These are phyloP conservation scores for Hyperoodon ampullatus DNA, from an alignment of 2,113 vertebrate genomes.

Conservation along the genomic window DNA sequence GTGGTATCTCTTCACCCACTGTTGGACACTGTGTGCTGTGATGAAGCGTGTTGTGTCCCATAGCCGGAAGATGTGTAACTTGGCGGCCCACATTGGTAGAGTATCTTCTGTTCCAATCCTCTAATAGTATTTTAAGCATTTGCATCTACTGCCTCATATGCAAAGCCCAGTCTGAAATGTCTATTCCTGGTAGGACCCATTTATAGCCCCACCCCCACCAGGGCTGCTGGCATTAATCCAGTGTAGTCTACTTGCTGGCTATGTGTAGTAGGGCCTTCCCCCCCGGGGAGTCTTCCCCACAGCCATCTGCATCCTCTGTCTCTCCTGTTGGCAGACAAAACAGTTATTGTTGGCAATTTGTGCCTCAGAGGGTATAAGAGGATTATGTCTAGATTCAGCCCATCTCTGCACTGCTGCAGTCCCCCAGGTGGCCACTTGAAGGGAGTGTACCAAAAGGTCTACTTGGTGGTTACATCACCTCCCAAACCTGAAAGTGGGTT, in stretches of 20 bases:
- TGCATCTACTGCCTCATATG: neutral
- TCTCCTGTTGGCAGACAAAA: neutral
- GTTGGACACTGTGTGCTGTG: neutral
- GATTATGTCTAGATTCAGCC: neutral
- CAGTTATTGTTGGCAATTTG: neutral
- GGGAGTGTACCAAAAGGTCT: neutral
- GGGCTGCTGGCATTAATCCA: neutral
- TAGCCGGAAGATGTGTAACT: neutral
- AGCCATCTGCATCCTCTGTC: neutral
- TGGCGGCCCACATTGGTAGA: neutral
- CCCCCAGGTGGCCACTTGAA: neutral
- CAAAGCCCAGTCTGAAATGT: neutral
- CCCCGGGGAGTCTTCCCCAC: neutral
- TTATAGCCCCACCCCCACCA: neutral
- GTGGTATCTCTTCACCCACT: neutral
- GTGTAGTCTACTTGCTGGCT: neutral
- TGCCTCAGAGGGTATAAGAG: neutral
- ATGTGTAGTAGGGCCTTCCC: neutral
- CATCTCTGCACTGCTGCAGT: neutral
- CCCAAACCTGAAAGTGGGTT: neutral
- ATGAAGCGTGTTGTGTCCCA: neutral
- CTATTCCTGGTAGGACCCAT: neutral
- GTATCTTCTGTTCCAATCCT: neutral
- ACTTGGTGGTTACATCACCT: neutral
- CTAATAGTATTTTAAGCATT: neutral